Percentiles rank a stretch among this genome's conserved stretches.
Conservation (phyloP, 2,113 vertebrate species). For the Nesoenas mayeri region DNA sequence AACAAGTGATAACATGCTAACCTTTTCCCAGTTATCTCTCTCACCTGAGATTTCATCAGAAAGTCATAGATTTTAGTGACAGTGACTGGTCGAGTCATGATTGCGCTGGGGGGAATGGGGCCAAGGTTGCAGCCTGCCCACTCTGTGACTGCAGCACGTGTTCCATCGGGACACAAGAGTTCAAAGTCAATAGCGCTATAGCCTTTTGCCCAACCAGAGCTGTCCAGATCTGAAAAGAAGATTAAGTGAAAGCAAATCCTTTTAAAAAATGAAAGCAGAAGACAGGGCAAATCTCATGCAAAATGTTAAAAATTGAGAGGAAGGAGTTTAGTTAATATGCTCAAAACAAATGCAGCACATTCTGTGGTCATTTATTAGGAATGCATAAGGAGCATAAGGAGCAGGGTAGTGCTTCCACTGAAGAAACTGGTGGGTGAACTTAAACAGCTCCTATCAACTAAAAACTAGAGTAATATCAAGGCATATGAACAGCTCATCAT, state of each 20-base stretch:
- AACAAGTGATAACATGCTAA: not conserved
- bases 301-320: not conserved
- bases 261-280: not conserved
- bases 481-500: not conserved
- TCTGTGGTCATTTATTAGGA: not conserved
- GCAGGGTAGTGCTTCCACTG: not conserved
- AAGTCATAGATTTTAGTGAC: conserved; percentile 83
- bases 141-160: conserved; percentile 75
- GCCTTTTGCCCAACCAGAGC: conserved; percentile 81
- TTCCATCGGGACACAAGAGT: conserved; percentile 81
- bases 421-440: not conserved
- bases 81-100: conserved; percentile 87
- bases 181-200: conserved; percentile 78
- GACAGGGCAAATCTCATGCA: not conserved
- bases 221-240: conserved; percentile 75
- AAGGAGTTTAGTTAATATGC: not conserved
- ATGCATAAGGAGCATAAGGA: not conserved
- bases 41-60: conserved; percentile 87
- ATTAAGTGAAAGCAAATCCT: not conserved
- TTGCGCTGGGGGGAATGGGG: conserved; percentile 78
- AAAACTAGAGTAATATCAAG: not conserved
- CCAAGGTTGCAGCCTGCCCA: conserved; percentile 87
- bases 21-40: not conserved
- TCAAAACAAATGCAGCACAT: not conserved
- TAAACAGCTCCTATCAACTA: not conserved